Evolutionary conservation across 2,888 invertebrate genomes (phyloP).

Genomic region (Sicus ferrugineus): DNA sequence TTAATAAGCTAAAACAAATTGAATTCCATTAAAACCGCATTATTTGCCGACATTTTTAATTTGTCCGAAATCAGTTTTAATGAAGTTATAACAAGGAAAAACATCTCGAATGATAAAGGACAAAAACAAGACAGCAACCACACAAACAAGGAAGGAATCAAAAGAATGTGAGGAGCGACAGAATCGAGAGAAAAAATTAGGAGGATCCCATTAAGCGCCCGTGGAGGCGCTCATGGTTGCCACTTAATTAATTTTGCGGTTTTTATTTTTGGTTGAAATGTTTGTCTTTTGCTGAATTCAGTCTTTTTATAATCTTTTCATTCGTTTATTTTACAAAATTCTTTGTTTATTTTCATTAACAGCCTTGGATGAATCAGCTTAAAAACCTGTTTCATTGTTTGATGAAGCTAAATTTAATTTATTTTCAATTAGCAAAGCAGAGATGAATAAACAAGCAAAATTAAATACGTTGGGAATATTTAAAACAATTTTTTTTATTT

Average conservation of each 20-base stretch:
- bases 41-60: neutral
- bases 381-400: neutral
- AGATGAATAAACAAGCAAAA: neutral
- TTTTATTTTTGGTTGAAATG: neutral
- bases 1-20: neutral
- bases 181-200: neutral
- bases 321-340: neutral
- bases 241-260: conserved; percentile 6
- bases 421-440: neutral
- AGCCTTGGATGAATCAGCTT: neutral
- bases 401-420: neutral
- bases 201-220: too few relatives aligned
- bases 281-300: neutral
- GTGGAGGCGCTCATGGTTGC: too few relatives aligned
- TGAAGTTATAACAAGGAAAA: conserved; percentile 2
- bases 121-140: neutral
- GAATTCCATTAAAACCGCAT: neutral
- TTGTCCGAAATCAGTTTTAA: neutral
- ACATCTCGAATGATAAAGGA: neutral
- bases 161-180: neutral
- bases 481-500: too few relatives aligned
- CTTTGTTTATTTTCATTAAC: neutral
- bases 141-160: conserved; percentile 4
- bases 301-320: neutral
- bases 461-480: neutral